Evolutionary conservation across 2,888 invertebrate genomes (phyloP).

Genomic region (Marronus borbonicus): DNA sequence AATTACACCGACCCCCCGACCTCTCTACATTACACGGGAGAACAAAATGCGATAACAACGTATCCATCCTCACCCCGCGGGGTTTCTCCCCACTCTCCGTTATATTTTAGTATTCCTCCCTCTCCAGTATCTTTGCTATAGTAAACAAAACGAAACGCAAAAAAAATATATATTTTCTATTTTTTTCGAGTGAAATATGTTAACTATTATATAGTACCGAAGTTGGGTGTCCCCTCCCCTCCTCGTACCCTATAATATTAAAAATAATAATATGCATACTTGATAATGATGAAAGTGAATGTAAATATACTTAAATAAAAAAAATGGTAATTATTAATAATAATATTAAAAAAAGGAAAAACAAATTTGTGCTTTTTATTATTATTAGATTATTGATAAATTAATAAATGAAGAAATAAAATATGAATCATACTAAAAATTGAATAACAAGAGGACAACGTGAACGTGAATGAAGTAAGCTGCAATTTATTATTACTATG

Average conservation of each 20-base stretch:
- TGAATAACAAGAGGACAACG: background rate
- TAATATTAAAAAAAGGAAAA: slow-evolving; percentile 16
- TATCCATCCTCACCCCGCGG: background rate
- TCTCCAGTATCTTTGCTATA: background rate
- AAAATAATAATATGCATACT: slow-evolving; percentile 20
- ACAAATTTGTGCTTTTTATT: slow-evolving; percentile 23
- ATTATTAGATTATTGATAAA: slow-evolving; percentile 10
- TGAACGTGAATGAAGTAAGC: background rate
- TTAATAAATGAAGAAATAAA: slow-evolving; percentile 4
- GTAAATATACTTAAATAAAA: slow-evolving; percentile 24
- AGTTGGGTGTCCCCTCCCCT: slow-evolving; percentile 3
- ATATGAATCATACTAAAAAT: background rate
- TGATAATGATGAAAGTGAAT: slow-evolving; percentile 26
- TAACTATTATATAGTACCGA: slow-evolving; percentile 1
- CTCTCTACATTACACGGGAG: background rate
- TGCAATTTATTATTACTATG: background rate
- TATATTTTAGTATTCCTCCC: background rate
- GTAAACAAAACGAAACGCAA: background rate
- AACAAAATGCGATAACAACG: slow-evolving; percentile 3
- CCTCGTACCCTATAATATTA: slow-evolving; percentile 9
- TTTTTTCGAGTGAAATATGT: slow-evolving; percentile 7
- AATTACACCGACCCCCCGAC: background rate
- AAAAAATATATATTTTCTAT: slow-evolving; percentile 3
- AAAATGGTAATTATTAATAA: slow-evolving; percentile 7
- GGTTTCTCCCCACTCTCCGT: background rate